Conservation (phyloP, 2,113 vertebrate genomes). For the Ochotona curzoniae region DNA sequence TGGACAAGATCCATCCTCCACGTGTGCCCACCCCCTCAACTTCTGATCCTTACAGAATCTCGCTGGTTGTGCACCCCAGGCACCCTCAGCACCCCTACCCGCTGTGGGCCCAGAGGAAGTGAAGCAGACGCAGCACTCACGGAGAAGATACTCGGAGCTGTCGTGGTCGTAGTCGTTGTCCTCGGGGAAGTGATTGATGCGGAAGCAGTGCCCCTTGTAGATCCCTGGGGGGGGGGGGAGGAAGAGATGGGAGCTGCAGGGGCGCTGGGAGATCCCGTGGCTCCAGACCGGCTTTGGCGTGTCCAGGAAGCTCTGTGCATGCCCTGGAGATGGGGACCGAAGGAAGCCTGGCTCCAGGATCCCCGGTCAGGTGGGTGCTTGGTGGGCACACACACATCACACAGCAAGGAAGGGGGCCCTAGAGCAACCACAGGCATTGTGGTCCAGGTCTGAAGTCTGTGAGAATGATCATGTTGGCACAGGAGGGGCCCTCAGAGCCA, state of each 20-base stretch:
- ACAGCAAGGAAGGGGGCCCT: not conserved
- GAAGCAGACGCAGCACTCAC: conserved; percentile 87
- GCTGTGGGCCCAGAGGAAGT: not conserved
- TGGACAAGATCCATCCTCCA: too few relatives aligned
- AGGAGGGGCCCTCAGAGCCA: not conserved
- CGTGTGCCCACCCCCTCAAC: not conserved
- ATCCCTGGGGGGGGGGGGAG: conserved; percentile 87
- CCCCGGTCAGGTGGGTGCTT: not conserved
- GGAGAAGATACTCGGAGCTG: conserved; percentile 97
- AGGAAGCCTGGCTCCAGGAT: not conserved
- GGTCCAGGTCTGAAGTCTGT: fast-evolving
- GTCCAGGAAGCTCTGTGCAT: not conserved
- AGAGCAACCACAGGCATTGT: fast-evolving
- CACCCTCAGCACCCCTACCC: not conserved
- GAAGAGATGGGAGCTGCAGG: not conserved
- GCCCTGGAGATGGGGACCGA: not conserved
- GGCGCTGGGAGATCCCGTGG: fast-evolving
- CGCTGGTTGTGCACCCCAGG: fast-evolving
- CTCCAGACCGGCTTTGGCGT: fast-evolving
- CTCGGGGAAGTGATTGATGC: conserved; percentile 98
- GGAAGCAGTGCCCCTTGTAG: conserved; percentile 97
- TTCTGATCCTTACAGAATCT: not conserved
- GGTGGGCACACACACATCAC: fast-evolving
- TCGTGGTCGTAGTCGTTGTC: conserved; percentile 98
- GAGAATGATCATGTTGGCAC: not conserved